A percentile compares a stretch with the other conserved stretches of the same genome.
Conservation (phyloP, 2,797 vertebrate genomes). For the Lepus oiostolus region DNA sequence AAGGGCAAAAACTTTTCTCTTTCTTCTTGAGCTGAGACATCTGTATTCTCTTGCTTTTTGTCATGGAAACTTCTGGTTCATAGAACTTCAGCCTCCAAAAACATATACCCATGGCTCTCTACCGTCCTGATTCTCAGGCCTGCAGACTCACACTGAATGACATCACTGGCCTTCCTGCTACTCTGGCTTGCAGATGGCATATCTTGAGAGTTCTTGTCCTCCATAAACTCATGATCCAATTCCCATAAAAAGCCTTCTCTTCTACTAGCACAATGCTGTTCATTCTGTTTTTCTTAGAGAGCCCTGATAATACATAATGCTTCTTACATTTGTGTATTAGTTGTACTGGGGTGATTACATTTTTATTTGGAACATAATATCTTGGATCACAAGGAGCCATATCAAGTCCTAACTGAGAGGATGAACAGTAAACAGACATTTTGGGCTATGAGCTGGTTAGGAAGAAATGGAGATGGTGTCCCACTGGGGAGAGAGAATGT, state of each 20-base stretch:
- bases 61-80: neutral
- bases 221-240: neutral
- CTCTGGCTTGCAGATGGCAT: neutral
- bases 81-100: neutral
- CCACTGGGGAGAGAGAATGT: neutral
- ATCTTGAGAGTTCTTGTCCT: neutral
- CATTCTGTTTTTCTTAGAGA: neutral
- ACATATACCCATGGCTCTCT: neutral
- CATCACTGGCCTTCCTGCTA: neutral
- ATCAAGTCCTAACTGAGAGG: neutral
- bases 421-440: neutral
- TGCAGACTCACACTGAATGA: neutral
- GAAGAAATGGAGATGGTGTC: neutral
- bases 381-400: neutral
- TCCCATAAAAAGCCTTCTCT: neutral
- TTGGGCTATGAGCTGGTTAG: neutral
- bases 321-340: neutral
- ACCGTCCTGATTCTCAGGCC: neutral
- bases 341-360: neutral
- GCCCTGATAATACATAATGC: neutral
- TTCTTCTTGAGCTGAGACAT: neutral
- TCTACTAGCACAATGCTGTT: neutral
- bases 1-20: neutral
- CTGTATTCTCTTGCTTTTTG: neutral
- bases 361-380: neutral